These are phyloP conservation scores for Rotaria sp. DNA, from an alignment of 2,888 invertebrate species.

Conservation along the genomic window DNA sequence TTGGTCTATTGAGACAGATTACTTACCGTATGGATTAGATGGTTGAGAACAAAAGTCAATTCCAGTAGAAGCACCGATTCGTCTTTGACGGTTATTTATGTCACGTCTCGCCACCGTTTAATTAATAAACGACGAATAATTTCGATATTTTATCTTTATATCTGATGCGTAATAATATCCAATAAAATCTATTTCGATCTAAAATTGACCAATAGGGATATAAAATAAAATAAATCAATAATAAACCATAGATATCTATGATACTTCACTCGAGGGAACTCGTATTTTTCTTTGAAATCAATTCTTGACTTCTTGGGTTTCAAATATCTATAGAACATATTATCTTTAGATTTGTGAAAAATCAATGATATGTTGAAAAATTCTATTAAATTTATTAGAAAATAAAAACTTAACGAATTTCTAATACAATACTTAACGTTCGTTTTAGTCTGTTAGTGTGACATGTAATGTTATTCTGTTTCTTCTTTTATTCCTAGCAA, in stretches of 20 bases:
- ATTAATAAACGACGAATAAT: background rate
- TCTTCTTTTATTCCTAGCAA: background rate
- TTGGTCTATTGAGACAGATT: background rate
- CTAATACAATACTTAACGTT: background rate
- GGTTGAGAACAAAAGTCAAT: background rate
- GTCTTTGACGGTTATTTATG: slow-evolving; percentile 5
- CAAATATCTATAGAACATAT: background rate
- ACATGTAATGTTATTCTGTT: background rate
- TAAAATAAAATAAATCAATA: background rate
- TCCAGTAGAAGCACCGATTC: background rate
- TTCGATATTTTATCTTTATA: background rate
- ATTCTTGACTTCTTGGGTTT: background rate
- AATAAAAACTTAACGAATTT: background rate
- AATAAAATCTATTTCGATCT: background rate
- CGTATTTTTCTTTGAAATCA: background rate
- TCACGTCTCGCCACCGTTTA: slow-evolving; percentile 4
- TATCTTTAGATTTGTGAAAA: background rate
- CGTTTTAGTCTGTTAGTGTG: background rate
- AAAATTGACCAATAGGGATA: background rate
- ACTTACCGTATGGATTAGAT: background rate
- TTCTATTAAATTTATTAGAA: background rate
- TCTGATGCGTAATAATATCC: background rate
- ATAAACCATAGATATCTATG: background rate
- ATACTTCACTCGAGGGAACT: background rate
- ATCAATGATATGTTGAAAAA: background rate